These are phyloP conservation scores for Xestia c-nigrum DNA, from an alignment of 2,888 invertebrate genomes.

Conservation along the genomic window DNA sequence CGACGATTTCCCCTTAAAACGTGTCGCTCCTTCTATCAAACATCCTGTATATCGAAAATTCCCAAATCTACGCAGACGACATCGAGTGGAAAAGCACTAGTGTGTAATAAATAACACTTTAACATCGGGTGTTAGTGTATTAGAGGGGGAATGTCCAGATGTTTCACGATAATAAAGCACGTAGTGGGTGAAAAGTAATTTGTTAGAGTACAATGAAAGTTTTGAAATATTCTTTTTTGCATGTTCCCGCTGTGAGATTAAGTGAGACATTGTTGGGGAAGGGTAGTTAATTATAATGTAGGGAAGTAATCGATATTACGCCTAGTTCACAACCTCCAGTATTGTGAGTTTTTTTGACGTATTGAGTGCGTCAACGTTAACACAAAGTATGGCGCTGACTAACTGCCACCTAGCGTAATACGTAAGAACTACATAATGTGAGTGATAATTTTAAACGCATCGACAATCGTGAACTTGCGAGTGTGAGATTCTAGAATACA, in stretches of 20 bases:
- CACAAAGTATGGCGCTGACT: too few relatives aligned
- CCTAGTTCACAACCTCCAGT: neutral
- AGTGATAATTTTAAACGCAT: too few relatives aligned
- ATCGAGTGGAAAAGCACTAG: constrained; percentile 7
- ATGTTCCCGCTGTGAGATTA: constrained; percentile 55
- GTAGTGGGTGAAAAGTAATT: constrained; percentile 59
- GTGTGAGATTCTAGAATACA: too few relatives aligned
- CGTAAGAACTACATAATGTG: too few relatives aligned
- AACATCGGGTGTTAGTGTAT: constrained; percentile 59
- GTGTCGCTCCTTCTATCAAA: neutral
- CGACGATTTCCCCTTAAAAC: neutral
- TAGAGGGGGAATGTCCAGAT: constrained; percentile 65
- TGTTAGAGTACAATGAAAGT: constrained; percentile 63
- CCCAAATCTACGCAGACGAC: neutral
- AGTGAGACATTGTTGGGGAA: constrained; percentile 32
- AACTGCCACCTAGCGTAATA: too few relatives aligned
- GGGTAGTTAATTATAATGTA: constrained; percentile 16
- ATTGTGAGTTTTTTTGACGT: too few relatives aligned
- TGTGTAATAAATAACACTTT: constrained; percentile 77
- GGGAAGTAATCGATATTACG: neutral
- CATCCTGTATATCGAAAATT: neutral
- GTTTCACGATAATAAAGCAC: constrained; percentile 60
- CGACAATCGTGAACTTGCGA: too few relatives aligned
- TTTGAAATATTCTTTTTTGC: constrained; percentile 52
- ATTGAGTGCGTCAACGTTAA: too few relatives aligned